A percentile compares a stretch with the other conserved stretches of the same genome.
These are phyloP conservation scores for Epinephelus fuscoguttatus DNA, from an alignment of 2,113 vertebrate species.

Conservation along the genomic window DNA sequence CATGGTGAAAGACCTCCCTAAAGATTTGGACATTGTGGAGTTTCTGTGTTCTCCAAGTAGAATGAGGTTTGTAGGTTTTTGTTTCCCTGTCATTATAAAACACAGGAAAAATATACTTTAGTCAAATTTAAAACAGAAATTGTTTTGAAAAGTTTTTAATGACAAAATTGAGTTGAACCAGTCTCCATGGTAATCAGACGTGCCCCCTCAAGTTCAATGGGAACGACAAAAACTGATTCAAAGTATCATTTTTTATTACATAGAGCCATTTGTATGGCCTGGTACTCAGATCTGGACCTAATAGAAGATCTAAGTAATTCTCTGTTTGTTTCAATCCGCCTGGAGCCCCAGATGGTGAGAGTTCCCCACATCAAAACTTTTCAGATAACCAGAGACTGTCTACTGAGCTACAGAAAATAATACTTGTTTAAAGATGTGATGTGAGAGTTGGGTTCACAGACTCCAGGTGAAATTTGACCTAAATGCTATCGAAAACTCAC, in stretches of 20 bases:
- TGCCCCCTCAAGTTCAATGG: constrained; percentile 12
- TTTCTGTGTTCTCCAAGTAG: constrained; percentile 15
- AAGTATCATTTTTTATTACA: constrained; percentile 26
- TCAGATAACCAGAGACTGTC: neutral
- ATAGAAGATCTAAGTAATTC: constrained; percentile 42
- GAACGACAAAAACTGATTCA: constrained; percentile 6
- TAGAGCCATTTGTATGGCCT: constrained; percentile 14
- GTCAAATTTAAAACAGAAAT: constrained; percentile 35
- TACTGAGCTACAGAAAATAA: constrained; percentile 21
- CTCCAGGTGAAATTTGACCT: neutral
- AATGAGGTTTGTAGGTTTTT: neutral
- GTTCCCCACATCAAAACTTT: constrained; percentile 41
- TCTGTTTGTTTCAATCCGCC: constrained; percentile 41
- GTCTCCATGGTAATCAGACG: constrained; percentile 24
- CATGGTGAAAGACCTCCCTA: constrained; percentile 1
- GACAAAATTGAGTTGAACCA: constrained; percentile 23
- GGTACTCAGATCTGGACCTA: constrained; percentile 40
- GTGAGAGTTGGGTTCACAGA: neutral
- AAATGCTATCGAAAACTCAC: neutral
- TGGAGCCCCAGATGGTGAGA: constrained; percentile 37
- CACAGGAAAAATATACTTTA: neutral
- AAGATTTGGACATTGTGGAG: neutral
- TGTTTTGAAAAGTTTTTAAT: constrained; percentile 25
- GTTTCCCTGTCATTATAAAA: neutral
- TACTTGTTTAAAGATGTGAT: neutral